These are phyloP conservation scores for Sialis fuliginosa DNA, from an alignment of 2,888 invertebrate species.

Conservation along the genomic window DNA sequence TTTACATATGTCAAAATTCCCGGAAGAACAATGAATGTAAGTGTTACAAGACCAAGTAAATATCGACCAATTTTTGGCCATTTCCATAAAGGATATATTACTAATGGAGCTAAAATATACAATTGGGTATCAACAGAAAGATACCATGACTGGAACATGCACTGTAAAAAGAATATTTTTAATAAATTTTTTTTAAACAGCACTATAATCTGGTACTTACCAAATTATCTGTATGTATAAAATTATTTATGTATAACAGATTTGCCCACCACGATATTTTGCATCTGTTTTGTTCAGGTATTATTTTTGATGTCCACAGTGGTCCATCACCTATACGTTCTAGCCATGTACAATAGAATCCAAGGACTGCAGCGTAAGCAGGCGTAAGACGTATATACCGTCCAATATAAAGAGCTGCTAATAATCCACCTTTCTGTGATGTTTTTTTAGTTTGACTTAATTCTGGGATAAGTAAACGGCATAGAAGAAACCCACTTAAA, in stretches of 20 bases:
- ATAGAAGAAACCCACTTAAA: constrained; percentile 51
- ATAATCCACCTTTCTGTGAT: constrained; percentile 42
- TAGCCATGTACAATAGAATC: constrained; percentile 56
- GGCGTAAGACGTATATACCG: constrained; percentile 59
- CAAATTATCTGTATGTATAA: constrained; percentile 42
- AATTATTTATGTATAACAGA: constrained; percentile 56
- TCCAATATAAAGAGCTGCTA: constrained; percentile 39
- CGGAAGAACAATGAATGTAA: constrained; percentile 32
- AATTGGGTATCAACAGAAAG: constrained; percentile 27
- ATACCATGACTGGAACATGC: constrained; percentile 61
- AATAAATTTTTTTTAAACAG: not conserved
- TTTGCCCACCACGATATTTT: constrained; percentile 55
- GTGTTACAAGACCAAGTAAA: constrained; percentile 29
- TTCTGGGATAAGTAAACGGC: constrained; percentile 45
- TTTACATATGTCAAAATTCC: constrained; percentile 38
- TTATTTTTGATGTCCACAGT: constrained; percentile 45
- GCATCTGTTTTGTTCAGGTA: constrained; percentile 38
- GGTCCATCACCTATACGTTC: constrained; percentile 54
- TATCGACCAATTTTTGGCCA: constrained; percentile 37
- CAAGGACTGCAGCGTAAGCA: constrained; percentile 50
- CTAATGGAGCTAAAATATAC: constrained; percentile 41
- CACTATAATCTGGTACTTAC: constrained; percentile 21
- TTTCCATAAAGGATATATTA: constrained; percentile 49
- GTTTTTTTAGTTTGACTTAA: constrained; percentile 26
- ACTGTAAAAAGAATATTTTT: constrained; percentile 30